Percentiles rank a stretch among this genome's conserved stretches.
These are phyloP conservation scores for Limonius californicus DNA, from an alignment of 1,140 invertebrate species.

Conservation along the genomic window DNA sequence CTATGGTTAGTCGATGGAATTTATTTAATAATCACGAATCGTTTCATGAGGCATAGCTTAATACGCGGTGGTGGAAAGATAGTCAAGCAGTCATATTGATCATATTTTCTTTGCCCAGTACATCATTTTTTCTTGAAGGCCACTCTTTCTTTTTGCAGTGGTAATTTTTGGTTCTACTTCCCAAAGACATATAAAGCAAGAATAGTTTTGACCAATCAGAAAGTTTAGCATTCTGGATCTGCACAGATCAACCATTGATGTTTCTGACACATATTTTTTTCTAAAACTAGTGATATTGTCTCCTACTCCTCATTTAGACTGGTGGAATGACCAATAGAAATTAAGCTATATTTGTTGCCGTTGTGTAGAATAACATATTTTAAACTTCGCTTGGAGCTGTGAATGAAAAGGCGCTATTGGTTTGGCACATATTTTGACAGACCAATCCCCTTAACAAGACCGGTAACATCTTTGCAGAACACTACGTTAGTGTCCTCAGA, in stretches of 20 bases:
- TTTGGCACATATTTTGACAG: too few relatives aligned
- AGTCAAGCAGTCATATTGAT: not conserved
- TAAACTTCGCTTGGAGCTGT: too few relatives aligned
- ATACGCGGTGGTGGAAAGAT: not conserved
- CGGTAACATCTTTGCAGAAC: too few relatives aligned
- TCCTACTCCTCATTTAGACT: not conserved
- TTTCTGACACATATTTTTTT: not conserved
- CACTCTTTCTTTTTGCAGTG: not conserved
- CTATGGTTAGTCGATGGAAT: too few relatives aligned
- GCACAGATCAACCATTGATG: not conserved
- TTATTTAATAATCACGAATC: not conserved
- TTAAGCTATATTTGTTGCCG: not conserved
- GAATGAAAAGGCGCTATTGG: too few relatives aligned
- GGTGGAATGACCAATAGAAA: not conserved
- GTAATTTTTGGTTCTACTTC: too few relatives aligned
- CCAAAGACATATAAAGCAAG: not conserved
- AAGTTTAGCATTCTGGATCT: too few relatives aligned
- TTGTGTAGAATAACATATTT: not conserved
- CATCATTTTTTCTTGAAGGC: not conserved
- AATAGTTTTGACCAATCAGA: not conserved
- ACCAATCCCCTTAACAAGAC: too few relatives aligned
- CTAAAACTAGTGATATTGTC: not conserved
- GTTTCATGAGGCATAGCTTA: not conserved
- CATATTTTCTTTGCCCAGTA: not conserved
- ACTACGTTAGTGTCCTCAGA: too few relatives aligned